These are phyloP conservation scores for Bujurquina vittata DNA, from an alignment of 2,113 vertebrate species.

Conservation along the genomic window DNA sequence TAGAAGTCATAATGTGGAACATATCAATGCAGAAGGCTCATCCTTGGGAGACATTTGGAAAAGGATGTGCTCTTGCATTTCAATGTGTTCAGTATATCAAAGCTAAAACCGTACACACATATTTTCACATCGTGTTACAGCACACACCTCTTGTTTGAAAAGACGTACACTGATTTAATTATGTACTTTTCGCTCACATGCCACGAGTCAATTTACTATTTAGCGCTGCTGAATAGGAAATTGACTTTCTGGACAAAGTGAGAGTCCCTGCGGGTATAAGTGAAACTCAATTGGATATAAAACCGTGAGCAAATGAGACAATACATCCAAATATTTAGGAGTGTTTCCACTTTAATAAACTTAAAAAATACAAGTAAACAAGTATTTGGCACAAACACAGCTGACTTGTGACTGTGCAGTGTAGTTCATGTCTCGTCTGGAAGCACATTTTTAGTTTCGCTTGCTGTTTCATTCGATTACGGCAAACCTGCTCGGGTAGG, in stretches of 20 bases:
- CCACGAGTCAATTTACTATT: conserved; percentile 56
- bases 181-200: conserved; percentile 5
- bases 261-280: conserved; percentile 34
- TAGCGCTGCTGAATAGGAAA: neutral
- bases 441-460: neutral
- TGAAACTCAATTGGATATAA: conserved; percentile 67
- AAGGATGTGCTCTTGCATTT: neutral
- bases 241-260: conserved; percentile 42
- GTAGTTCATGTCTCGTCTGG: neutral
- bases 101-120: neutral
- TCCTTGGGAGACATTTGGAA: conserved; percentile 12
- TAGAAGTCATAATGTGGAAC: neutral
- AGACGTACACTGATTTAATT: neutral
- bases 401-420: neutral
- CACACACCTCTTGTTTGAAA: too few relatives aligned
- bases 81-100: neutral
- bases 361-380: neutral
- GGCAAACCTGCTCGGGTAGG: neutral
- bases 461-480: neutral
- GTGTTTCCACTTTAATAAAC: neutral
- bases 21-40: neutral
- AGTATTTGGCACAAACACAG: fast-evolving
- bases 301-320: conserved; percentile 45
- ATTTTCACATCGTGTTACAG: neutral
- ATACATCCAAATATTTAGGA: neutral